Conservation (phyloP, 2,888 invertebrate species). For the Apeira syringaria region DNA sequence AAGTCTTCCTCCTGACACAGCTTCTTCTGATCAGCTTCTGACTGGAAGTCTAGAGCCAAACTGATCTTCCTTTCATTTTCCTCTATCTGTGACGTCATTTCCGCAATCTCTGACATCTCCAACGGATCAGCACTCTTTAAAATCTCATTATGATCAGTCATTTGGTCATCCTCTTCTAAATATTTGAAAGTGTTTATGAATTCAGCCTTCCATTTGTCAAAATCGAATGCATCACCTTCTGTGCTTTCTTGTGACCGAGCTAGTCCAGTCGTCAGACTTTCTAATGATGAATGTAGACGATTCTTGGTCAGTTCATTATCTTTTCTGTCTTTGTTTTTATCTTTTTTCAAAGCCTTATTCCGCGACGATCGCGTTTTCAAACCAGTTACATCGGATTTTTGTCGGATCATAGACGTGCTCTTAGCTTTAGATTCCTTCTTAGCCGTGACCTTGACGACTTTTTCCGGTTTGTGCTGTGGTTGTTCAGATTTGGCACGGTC, state of each 20-base stretch:
- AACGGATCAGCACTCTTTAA: slow-evolving; percentile 70
- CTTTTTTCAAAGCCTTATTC: slow-evolving; percentile 61
- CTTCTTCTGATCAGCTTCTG: slow-evolving; percentile 89
- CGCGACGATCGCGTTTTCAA: slow-evolving; percentile 72
- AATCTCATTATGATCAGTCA: slow-evolving; percentile 67
- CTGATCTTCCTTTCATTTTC: slow-evolving; percentile 83
- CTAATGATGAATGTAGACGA: slow-evolving; percentile 71
- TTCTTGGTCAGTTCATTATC: slow-evolving; percentile 65
- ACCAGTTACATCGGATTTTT: slow-evolving; percentile 86
- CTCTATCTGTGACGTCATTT: slow-evolving; percentile 79
- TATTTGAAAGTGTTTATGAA: slow-evolving; percentile 71
- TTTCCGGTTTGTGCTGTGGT: slow-evolving; percentile 43
- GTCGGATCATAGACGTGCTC: slow-evolving; percentile 72
- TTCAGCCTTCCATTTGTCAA: slow-evolving; percentile 74
- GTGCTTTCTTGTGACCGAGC: slow-evolving; percentile 73
- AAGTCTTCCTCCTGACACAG: slow-evolving; percentile 90
- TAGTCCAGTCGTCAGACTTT: slow-evolving; percentile 68
- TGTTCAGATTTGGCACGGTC: slow-evolving; percentile 72
- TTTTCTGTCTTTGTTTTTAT: slow-evolving; percentile 55
- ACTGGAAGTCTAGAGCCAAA: slow-evolving; percentile 85
- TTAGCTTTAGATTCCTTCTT: slow-evolving; percentile 39
- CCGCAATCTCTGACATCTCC: slow-evolving; percentile 77
- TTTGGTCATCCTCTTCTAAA: slow-evolving; percentile 70
- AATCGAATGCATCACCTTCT: slow-evolving; percentile 66
- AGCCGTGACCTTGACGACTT: slow-evolving; percentile 18